These are phyloP conservation scores for Mycetomoellerius zeteki DNA, from an alignment of 1,140 invertebrate genomes.

Conservation along the genomic window DNA sequence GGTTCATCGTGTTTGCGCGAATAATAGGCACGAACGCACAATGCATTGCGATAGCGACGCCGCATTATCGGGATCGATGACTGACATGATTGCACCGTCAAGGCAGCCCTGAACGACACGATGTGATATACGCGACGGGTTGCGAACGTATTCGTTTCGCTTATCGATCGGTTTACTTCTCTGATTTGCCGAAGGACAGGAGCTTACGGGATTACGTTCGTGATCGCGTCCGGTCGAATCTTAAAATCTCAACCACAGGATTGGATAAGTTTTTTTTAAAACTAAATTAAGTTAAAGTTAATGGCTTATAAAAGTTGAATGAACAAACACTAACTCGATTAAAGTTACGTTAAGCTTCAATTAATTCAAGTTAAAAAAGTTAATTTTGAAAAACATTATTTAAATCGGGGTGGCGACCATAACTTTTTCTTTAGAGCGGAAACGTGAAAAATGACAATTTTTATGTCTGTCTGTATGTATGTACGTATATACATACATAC, in stretches of 20 bases:
- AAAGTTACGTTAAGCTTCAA: no score
- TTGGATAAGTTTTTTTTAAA: no score
- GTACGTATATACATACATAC: no score
- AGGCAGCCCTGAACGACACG: not conserved
- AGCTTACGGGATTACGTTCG: constrained; percentile 42
- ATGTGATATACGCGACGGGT: constrained; percentile 6
- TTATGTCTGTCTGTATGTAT: no score
- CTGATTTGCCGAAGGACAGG: constrained; percentile 16
- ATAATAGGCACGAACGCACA: constrained; percentile 38
- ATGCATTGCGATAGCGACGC: constrained; percentile 28
- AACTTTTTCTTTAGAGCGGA: no score
- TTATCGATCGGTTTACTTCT: constrained; percentile 51
- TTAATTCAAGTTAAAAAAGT: no score
- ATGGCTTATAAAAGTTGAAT: no score
- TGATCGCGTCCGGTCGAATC: not conserved
- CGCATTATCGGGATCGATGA: constrained; percentile 45
- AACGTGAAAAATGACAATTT: no score
- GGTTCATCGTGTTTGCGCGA: constrained; percentile 12
- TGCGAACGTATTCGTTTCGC: not conserved
- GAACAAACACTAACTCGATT: no score
- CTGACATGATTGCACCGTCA: constrained; percentile 24
- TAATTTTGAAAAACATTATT: no score
- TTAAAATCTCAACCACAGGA: constrained; percentile 2
- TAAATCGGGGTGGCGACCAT: no score
- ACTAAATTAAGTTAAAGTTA: no score